These are phyloP conservation scores for Semnornis frantzii DNA, from an alignment of 2,113 vertebrate genomes.

Conservation along the genomic window DNA sequence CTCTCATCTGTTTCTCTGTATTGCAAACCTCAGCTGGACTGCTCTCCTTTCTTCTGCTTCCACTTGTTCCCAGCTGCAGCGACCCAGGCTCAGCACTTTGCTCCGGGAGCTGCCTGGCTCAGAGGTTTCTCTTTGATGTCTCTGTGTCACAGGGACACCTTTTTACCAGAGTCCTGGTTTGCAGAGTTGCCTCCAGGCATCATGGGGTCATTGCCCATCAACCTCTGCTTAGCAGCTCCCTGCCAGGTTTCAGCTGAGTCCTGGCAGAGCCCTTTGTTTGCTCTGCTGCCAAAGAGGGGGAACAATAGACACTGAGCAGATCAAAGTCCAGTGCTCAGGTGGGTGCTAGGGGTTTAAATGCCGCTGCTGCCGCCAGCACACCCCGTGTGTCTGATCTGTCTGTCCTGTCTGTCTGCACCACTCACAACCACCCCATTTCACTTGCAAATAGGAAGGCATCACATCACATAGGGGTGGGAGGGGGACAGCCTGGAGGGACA, in stretches of 20 bases:
- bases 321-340: conserved; percentile 18
- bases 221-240: conserved; percentile 4
- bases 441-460: neutral
- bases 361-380: neutral
- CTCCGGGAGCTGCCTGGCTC: neutral
- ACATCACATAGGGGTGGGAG: neutral
- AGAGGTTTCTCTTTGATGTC: neutral
- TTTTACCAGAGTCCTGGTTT: neutral
- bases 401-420: neutral
- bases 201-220: neutral
- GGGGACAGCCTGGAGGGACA: neutral
- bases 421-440: neutral
- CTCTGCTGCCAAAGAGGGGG: neutral
- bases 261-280: conserved; percentile 35
- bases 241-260: neutral
- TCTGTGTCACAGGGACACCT: neutral
- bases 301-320: neutral
- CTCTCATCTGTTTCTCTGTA: neutral
- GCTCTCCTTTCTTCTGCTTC: neutral
- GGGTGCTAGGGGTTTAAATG: neutral
- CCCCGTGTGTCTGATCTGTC: neutral
- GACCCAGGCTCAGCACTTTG: too few relatives aligned
- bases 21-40: neutral
- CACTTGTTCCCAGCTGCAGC: neutral
- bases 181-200: neutral